Evolutionary conservation across 2,113 vertebrate species (phyloP).

Genomic region (Corynorhinus townsendii): DNA sequence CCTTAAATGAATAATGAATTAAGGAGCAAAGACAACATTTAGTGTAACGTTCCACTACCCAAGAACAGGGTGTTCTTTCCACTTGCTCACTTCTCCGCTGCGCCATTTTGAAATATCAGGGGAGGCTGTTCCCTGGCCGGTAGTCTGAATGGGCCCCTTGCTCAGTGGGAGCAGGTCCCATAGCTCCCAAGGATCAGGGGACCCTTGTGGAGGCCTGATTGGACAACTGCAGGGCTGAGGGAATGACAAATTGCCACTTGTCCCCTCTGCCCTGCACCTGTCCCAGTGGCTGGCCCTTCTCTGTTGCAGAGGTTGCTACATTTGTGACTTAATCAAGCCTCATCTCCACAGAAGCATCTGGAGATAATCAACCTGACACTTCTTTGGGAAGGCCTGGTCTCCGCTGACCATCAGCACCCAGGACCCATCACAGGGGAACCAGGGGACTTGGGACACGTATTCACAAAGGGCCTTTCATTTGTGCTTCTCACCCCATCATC

Average conservation of each 20-base stretch:
- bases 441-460: neutral
- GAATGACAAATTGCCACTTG: neutral
- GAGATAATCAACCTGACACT: neutral
- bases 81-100: neutral
- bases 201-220: neutral
- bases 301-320: neutral
- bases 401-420: neutral
- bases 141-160: fast-evolving
- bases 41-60: neutral
- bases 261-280: neutral
- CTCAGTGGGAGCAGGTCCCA: neutral
- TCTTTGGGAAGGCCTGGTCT: neutral
- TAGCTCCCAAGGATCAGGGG: neutral
- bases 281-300: neutral
- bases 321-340: neutral
- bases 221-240: neutral
- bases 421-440: neutral
- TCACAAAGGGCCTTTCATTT: neutral
- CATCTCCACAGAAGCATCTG: neutral
- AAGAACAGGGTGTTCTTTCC: neutral
- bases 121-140: neutral
- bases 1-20: neutral
- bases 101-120: neutral
- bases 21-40: neutral
- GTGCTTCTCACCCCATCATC: neutral